Conservation (phyloP, 2,888 invertebrate species). For the Aradus depressus region DNA sequence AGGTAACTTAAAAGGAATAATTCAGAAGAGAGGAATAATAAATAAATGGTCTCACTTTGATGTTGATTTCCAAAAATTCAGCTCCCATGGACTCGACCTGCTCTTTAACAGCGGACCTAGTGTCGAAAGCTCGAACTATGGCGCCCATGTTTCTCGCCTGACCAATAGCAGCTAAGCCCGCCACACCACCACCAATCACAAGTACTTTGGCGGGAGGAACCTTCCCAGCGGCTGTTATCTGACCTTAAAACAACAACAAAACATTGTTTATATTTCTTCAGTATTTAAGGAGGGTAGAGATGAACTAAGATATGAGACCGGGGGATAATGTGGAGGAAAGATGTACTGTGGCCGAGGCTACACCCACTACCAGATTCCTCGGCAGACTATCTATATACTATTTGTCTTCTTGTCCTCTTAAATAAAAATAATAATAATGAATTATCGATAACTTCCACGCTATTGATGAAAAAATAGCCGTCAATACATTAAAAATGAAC, state of each 20-base stretch:
- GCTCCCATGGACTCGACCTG: constrained; percentile 81
- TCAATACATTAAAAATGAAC: no score
- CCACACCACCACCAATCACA: constrained; percentile 81
- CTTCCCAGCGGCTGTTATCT: constrained; percentile 82
- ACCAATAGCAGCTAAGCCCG: constrained; percentile 74
- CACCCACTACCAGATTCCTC: no score
- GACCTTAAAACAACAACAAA: constrained; percentile 51
- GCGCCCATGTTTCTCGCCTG: constrained; percentile 84
- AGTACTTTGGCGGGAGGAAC: constrained; percentile 81
- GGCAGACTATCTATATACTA: no score
- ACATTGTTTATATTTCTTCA: no score
- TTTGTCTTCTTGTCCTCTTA: no score
- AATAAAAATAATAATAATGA: no score
- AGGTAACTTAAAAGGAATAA: background rate
- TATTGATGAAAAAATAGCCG: no score
- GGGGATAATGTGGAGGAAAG: no score
- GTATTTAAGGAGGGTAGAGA: no score
- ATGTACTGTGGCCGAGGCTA: no score
- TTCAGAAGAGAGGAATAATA: background rate
- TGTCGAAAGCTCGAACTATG: constrained; percentile 78
- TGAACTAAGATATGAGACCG: no score
- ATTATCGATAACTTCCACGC: no score
- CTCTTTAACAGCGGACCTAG: constrained; percentile 67
- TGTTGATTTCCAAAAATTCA: constrained; percentile 68
- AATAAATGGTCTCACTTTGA: constrained; percentile 55